Percentiles rank a stretch among this genome's conserved stretches.
Evolutionary conservation across 2,113 vertebrate genomes (phyloP).

Genomic region (Gnathonemus echidnorhynchus): DNA sequence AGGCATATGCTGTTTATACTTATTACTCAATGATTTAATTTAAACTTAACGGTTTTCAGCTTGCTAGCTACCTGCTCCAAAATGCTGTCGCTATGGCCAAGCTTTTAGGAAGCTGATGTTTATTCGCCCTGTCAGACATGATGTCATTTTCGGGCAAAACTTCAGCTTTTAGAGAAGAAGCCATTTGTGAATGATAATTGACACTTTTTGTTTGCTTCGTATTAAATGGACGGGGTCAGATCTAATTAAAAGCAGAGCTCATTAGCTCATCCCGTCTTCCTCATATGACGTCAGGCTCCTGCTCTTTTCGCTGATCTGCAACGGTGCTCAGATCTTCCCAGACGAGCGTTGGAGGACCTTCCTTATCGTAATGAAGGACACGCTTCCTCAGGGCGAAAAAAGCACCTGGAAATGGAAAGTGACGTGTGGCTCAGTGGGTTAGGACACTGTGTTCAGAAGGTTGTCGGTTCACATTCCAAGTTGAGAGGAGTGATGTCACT

Average conservation of each 20-base stretch:
- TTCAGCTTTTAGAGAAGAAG: too few species aligned
- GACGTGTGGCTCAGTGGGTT: neutral
- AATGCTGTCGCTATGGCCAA: too few species aligned
- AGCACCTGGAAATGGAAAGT: neutral
- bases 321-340: neutral
- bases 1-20: neutral
- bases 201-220: neutral
- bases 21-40: neutral
- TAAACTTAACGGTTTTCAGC: too few species aligned
- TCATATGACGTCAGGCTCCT: neutral
- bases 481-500: neutral
- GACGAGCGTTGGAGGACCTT: neutral
- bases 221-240: neutral
- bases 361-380: neutral
- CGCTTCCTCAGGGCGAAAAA: neutral
- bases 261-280: neutral
- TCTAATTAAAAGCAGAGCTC: neutral
- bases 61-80: too few species aligned
- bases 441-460: neutral
- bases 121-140: too few species aligned
- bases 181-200: neutral
- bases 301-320: neutral
- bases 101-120: too few species aligned
- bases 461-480: neutral
- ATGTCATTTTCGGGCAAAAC: too few species aligned